Percentiles rank a stretch among this genome's conserved stretches.
phyloP scores from a whole-genome alignment of 2,888 invertebrate genomes.

The Caenorhabditis japonica region DNA sequence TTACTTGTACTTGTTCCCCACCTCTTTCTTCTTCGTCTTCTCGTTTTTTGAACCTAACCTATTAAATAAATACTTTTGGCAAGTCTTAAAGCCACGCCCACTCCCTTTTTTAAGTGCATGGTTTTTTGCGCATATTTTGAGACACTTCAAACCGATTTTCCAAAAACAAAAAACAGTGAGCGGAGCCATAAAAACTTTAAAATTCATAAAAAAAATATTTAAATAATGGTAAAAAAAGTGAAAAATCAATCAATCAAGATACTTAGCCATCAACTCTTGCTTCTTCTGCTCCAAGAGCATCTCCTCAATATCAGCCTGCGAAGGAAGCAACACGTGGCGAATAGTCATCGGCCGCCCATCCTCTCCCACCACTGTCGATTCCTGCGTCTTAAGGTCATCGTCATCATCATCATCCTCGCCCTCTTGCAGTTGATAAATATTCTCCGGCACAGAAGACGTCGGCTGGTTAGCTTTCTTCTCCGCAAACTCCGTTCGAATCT shows the following conservation, averaged over 20 bases:
- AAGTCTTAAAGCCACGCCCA: too few species aligned
- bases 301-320: conserved; percentile 82
- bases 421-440: conserved; percentile 71
- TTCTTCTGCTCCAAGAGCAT: conserved; percentile 91
- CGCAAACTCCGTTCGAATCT: conserved; percentile 59
- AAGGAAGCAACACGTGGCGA: conserved; percentile 72
- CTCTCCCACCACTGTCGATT: conserved; percentile 73
- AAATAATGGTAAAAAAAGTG: conserved; percentile 4
- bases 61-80: conserved; percentile 5
- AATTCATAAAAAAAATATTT: not conserved
- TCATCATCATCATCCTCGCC: conserved; percentile 64
- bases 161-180: too few species aligned
- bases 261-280: conserved; percentile 89
- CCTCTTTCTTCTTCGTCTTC: not conserved
- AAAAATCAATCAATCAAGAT: conserved; percentile 55
- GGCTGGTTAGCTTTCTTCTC: conserved; percentile 64
- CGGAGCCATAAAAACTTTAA: too few species aligned
- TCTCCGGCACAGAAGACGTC: conserved; percentile 62
- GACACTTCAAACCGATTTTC: too few species aligned
- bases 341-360: conserved; percentile 75
- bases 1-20: conserved; percentile 30
- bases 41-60: conserved; percentile 4
- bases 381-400: conserved; percentile 75
- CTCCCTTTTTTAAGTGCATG: too few species aligned
- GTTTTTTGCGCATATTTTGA: too few species aligned